phyloP scores from a whole-genome alignment of 2,113 vertebrate species.

The Sinosuthora webbiana region DNA sequence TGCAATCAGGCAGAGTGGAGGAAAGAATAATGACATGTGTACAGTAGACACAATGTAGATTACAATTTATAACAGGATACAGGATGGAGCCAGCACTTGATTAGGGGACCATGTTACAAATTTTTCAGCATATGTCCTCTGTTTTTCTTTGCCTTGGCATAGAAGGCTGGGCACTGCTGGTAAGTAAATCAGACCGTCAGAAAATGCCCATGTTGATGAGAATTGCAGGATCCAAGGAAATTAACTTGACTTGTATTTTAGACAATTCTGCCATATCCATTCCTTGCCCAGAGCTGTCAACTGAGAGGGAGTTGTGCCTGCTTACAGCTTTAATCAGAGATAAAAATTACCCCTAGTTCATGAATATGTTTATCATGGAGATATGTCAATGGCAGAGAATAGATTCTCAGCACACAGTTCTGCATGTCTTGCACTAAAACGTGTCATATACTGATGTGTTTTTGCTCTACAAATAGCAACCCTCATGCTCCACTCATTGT shows the following conservation, averaged over 20 bases:
- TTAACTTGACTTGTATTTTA: constrained; percentile 53
- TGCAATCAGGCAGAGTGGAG: constrained; percentile 64
- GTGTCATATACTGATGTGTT: neutral
- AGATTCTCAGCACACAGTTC: neutral
- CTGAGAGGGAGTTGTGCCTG: neutral
- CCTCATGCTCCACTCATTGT: neutral
- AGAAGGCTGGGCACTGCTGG: constrained; percentile 49
- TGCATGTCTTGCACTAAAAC: neutral
- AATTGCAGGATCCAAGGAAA: constrained; percentile 26
- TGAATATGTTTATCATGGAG: constrained; percentile 31
- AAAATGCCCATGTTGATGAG: constrained; percentile 55
- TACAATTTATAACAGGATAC: constrained; percentile 78
- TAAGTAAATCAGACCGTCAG: constrained; percentile 47
- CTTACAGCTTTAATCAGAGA: constrained; percentile 35
- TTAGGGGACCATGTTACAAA: constrained; percentile 65
- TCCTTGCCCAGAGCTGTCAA: constrained; percentile 13
- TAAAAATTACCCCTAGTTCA: constrained; percentile 50
- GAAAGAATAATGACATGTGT: constrained; percentile 72
- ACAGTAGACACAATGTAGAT: constrained; percentile 69
- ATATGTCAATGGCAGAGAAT: constrained; percentile 24
- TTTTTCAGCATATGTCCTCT: constrained; percentile 71
- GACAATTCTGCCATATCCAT: constrained; percentile 4
- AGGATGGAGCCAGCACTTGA: constrained; percentile 76
- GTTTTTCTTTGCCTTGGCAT: constrained; percentile 74
- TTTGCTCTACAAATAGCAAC: neutral